Base-by-base conservation (phyloP, 2,113 vertebrate species). In the Gasterosteus nipponicus region DNA sequence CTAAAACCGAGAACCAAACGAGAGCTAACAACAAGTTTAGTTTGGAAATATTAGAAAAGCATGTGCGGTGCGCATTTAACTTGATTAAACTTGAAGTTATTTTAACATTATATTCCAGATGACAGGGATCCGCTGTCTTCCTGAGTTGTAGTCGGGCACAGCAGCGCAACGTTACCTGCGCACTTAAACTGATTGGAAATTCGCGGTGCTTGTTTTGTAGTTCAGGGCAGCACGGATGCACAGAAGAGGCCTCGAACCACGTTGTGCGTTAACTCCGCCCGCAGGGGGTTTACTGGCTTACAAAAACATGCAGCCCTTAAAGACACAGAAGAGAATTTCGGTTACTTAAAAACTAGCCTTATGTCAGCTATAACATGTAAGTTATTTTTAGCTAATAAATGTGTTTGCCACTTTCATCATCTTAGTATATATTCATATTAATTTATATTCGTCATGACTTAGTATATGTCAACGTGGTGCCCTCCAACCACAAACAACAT, bases 21-120 rank as follows among this genome's bases (percentile, higher is more conserved):
- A 64, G 4, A 69, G 2, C 11, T 0, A 7, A 39, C 10, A 12
- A 63, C 0, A 39, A 0, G 44, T 7, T 10, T 7, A 19, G 0
- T 0, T 31, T 60, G 0, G 46, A 18, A 22, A 31, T 8, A 10
- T 10, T 47, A 14, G 15, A 9, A 26, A 42, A 3, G 8, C 0
- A 39, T 0, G 0, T 29, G 1, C n/a, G 2, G 1, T 19, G 7
- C 0, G 47, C 9, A 18, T 68, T 77, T 38, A 18, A 4, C 5
- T 10, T 33, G 12, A 22, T 0, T 10, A 39, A n/a, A n/a, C n/a
- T n/a, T 12, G 4, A 49, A 9, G 10, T 54, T 33, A 10, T 29
- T 54, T 73, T 51, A 88, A 86, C 70, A 78, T 85, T 65, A 47
- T 73, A 14, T 57, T 61, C 35, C 31, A n/a, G 33, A 0, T 3